These are phyloP conservation scores for Cotesia typhae DNA, from an alignment of 1,140 invertebrate genomes.

Conservation along the genomic window DNA sequence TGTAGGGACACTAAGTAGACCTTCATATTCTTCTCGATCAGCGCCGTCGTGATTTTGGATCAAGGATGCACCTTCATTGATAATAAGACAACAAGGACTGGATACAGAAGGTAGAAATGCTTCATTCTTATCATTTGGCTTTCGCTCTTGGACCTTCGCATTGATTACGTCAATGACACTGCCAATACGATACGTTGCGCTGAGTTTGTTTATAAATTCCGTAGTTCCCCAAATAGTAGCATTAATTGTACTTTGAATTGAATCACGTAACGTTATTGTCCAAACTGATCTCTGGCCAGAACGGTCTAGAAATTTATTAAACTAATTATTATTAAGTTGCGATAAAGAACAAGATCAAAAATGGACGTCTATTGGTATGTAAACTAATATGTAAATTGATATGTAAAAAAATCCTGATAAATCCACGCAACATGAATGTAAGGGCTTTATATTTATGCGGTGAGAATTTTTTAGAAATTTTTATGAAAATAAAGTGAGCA, in stretches of 20 bases:
- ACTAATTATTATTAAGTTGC: neutral
- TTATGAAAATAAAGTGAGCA: too few species aligned
- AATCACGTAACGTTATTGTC: slow-evolving; percentile 76
- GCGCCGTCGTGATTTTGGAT: slow-evolving; percentile 69
- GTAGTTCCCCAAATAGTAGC: slow-evolving; percentile 73
- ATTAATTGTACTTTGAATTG: slow-evolving; percentile 73
- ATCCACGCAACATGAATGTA: too few species aligned
- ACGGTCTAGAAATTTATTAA: slow-evolving; percentile 43
- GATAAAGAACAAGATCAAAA: neutral
- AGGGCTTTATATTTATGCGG: too few species aligned
- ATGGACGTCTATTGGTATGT: too few species aligned
- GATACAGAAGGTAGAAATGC: slow-evolving; percentile 70
- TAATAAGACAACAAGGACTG: slow-evolving; percentile 68
- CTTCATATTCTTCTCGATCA: slow-evolving; percentile 59
- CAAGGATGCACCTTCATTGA: slow-evolving; percentile 70
- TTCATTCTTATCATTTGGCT: slow-evolving; percentile 67
- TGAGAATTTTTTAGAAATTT: too few species aligned
- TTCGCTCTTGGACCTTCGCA: slow-evolving; percentile 68
- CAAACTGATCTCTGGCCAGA: slow-evolving; percentile 69
- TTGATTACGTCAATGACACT: slow-evolving; percentile 70
- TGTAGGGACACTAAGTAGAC: slow-evolving; percentile 69
- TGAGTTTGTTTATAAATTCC: slow-evolving; percentile 68
- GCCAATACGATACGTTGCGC: slow-evolving; percentile 70
- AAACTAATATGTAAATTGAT: too few species aligned
- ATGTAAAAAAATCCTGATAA: too few species aligned